A percentile compares a stretch with the other conserved stretches of the same genome.
These are phyloP conservation scores for Zophobas morio DNA, from an alignment of 1,140 invertebrate genomes.

Conservation along the genomic window DNA sequence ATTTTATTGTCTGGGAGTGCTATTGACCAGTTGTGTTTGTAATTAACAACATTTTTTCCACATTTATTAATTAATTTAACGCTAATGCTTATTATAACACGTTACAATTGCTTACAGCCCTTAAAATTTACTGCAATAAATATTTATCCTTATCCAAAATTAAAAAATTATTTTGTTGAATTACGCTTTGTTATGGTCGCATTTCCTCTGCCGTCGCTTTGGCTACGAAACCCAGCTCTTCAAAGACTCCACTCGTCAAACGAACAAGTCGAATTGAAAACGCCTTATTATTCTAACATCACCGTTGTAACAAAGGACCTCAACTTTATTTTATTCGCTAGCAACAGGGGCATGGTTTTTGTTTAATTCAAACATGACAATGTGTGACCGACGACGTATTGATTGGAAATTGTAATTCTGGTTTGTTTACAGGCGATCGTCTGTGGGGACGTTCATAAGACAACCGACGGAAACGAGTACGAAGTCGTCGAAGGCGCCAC, in stretches of 20 bases:
- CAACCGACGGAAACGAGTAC: slow-evolving; percentile 74
- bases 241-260: background rate
- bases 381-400: background rate
- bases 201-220: no score
- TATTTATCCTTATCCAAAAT: no score
- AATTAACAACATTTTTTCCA: no score
- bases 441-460: slow-evolving; percentile 84
- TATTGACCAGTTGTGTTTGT: no score
- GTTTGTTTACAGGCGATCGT: slow-evolving; percentile 76
- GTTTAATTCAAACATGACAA: slow-evolving; percentile 20
- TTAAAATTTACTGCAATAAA: no score
- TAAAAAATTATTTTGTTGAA: no score
- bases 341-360: slow-evolving; percentile 13
- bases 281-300: background rate
- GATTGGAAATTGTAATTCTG: slow-evolving; percentile 20
- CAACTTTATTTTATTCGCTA: slow-evolving; percentile 16
- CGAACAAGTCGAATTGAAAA: background rate
- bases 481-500: slow-evolving; percentile 71
- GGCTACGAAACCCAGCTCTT: background rate
- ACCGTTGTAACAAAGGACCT: background rate
- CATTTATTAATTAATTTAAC: no score
- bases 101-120: no score
- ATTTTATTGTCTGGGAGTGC: no score
- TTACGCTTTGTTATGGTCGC: no score
- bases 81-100: no score